Evolutionary conservation across 2,888 invertebrate genomes (phyloP).

Genomic region (Macrophya annulata): DNA sequence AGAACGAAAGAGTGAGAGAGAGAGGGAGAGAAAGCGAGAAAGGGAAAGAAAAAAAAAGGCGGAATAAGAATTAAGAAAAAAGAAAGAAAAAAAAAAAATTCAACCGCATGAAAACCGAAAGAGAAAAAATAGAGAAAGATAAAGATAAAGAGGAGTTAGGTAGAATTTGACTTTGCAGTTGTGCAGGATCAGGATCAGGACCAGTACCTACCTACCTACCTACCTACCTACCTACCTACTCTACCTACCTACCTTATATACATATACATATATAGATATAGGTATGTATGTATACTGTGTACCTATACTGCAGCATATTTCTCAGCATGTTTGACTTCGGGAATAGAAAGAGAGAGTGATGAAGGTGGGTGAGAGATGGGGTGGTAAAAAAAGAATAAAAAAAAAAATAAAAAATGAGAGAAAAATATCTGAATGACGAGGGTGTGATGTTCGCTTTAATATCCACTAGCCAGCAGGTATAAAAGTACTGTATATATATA

Average conservation of each 20-base stretch:
- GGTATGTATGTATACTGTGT: not conserved
- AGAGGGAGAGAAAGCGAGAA: conserved; percentile 38
- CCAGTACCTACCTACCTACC: not conserved
- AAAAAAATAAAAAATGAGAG: conserved; percentile 47
- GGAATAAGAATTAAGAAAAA: conserved; percentile 36
- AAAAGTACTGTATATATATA: conserved; percentile 37
- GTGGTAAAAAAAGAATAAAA: conserved; percentile 27
- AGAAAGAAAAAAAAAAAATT: not conserved
- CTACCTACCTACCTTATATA: not conserved
- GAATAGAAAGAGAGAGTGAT: not conserved
- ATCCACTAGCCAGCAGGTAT: conserved; percentile 77
- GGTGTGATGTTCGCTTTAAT: conserved; percentile 79
- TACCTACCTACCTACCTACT: not conserved
- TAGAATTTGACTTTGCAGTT: conserved; percentile 37
- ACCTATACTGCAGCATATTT: conserved; percentile 4
- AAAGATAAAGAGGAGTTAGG: conserved; percentile 18
- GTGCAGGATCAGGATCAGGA: not conserved
- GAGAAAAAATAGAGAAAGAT: not conserved
- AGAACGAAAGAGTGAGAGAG: not conserved
- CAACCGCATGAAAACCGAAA: not conserved
- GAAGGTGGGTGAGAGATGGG: not conserved
- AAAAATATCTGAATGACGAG: conserved; percentile 73
- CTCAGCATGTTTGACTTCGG: conserved; percentile 28
- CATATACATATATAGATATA: not conserved
- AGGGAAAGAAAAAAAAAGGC: conserved; percentile 17